Evolutionary conservation across 2,888 invertebrate genomes (phyloP), one percentile per base, ranked within the genome.

Genomic region (Creontiades dilutus): DNA sequence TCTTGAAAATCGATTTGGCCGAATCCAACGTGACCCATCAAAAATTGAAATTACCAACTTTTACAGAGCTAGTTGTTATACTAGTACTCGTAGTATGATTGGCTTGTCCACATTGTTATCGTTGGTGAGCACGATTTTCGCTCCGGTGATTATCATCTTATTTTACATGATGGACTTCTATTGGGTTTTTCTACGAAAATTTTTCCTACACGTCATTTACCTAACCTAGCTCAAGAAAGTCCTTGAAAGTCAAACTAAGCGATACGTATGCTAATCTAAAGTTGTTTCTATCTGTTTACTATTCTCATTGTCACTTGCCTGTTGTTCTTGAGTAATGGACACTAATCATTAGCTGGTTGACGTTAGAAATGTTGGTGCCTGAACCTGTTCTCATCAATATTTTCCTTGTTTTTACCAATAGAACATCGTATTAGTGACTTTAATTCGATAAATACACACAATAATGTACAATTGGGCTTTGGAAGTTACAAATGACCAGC

Each of bases 91-190:
- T 48, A 52, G 1, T 5, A 68, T 68, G 68, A 68, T 68, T 5
- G 23, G 27, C 12, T 68, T 68, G 23, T 23, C 68, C 28, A 46
- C 27, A 14, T 57, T 85, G 14, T 61, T 85, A 27, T 85, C 57
- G 9, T 13, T 82, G 28, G 28, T 85, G 14, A 27, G 61, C 9
- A 75, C 86, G 27, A 23, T 86, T n/a, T 28, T 86, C 28, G 14
- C 46, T n/a, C 47, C 75, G 11, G 11, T 75, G 4, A 46, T 86
- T 13, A 12, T 47, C n/a, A 14, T 86, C n/a, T 19, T 86, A 7
- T 76, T 86, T 28, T n/a, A 86, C 86, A n/a, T 86, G 19, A 86
- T 86, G 75, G 86, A 86, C 48, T 86, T 86, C 23, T 86, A 86
- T 48, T 86, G 86, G 86, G 13, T 76, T 68, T 48, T 86, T 47